Evolutionary conservation across 2,113 vertebrate species (phyloP), one percentile per base, ranked within the genome.

Genomic region (Python bivittatus): DNA sequence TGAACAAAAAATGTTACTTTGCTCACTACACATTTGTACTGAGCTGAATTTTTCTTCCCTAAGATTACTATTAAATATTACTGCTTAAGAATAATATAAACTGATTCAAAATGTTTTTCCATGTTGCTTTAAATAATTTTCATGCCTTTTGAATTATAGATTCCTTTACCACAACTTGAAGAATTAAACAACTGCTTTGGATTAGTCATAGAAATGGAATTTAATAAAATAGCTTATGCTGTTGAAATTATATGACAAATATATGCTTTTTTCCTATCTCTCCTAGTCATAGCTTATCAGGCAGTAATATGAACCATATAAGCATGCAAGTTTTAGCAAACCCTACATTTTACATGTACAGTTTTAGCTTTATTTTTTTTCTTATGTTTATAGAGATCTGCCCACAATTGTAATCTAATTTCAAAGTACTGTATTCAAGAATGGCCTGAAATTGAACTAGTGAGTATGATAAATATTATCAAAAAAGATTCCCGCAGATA

Each of bases 1-100:
- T 23, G 88, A 54, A 48, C 86, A 48, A 53, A 88, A 8, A 4
- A 79, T 3, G 4, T 72, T 84, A 38, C n/a, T 79, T 25, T 0
- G 8, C 13, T 0, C 72, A 42, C 1, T 86, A 88, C n/a, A 1
- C 54, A 0, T 48, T 33, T 44, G 60, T 1, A 89, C 60, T 0
- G 0, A 27, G 87, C 27, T 87, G 0, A 1, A 29, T 91, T 94
- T 53, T 61, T 88, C 64, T 60, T 38, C 12, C 5, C n/a, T 12
- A 88, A 8, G 56, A 54, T 72, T 6, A 48, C 23, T 94, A 91
- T 90, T 79, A 9, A 95, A 84, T n/a, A 53, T 92, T 27, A 52
- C 2, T 88, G 57, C 10, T 89, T 27, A n/a, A 6, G 27, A 86
- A 53, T 86, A 48, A 9, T 87, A 57, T 87, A 56, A 33, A 56